Evolutionary conservation across 2,113 vertebrate species (phyloP).

Genomic region (Rattus norvegicus): GRCr8 NC_086039.1:144706001-144706500

Average conservation of each 20-base stretch:
- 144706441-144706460: constrained; percentile 78
- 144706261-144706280: constrained; percentile 85
- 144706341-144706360: constrained; percentile 77
- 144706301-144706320: constrained; percentile 80
- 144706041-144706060: neutral
- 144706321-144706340: constrained; percentile 80
- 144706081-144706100: constrained; percentile 13
- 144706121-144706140: neutral
- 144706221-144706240: constrained; percentile 91
- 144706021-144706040: constrained; percentile 12
- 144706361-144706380: constrained; percentile 82
- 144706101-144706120: constrained; percentile 34
- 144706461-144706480: constrained; percentile 48
- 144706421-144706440: constrained; percentile 77
- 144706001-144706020: constrained; percentile 28
- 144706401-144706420: neutral
- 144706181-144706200: constrained; percentile 90
- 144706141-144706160: constrained; percentile 84
- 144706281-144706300: constrained; percentile 80
- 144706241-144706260: constrained; percentile 87
- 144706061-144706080: neutral
- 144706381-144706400: constrained; percentile 72
- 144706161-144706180: constrained; percentile 88
- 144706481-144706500: too few species aligned
- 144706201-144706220: constrained; percentile 86